Evolutionary conservation across 2,113 vertebrate species (phyloP).

Genomic region (Notiomystis cincta): DNA sequence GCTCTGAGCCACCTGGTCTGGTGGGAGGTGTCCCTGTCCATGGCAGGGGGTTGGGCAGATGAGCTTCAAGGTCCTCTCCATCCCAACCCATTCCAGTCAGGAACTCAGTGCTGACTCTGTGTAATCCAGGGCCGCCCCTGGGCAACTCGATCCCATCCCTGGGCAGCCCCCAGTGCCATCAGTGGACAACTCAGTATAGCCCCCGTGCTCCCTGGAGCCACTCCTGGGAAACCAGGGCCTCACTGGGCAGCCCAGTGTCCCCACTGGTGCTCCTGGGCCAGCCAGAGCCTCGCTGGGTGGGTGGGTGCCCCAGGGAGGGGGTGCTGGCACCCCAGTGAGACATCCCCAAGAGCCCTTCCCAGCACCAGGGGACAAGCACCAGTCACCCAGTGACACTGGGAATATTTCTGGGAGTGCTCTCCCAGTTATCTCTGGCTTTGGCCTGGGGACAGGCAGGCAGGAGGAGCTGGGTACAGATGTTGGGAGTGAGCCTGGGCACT

Average conservation of each 20-base stretch:
- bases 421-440: neutral
- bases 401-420: neutral
- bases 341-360: neutral
- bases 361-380: neutral
- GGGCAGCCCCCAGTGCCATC: neutral
- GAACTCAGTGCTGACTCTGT: neutral
- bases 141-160: neutral
- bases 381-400: neutral
- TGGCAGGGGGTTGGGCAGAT: neutral
- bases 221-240: no score
- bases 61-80: neutral
- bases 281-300: neutral
- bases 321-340: neutral
- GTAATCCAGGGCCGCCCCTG: neutral
- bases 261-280: neutral
- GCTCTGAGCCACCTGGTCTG: neutral
- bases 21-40: neutral
- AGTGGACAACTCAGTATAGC: neutral
- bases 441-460: neutral
- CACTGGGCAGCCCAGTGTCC: neutral
- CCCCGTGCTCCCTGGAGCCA: neutral
- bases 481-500: neutral
- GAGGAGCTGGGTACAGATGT: rapidly evolving
- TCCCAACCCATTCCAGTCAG: neutral
- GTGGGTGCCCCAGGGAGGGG: neutral